Evolutionary conservation across 1,140 invertebrate genomes (phyloP).

Genomic region (Oedothorax gibbosus): DNA sequence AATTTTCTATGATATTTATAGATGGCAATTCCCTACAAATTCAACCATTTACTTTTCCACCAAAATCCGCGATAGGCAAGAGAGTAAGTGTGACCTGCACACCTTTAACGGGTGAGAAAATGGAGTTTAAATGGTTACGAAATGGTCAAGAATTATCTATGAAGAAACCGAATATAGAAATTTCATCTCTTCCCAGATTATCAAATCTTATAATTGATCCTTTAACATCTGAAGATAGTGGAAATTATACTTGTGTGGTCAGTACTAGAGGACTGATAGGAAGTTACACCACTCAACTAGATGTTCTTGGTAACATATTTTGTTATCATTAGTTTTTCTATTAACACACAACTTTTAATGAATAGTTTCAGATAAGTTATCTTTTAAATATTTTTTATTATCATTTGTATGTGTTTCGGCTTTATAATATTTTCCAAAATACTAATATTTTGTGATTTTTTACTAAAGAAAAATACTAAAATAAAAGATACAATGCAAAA

Average conservation of each 20-base stretch:
- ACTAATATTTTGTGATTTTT: too few relatives aligned
- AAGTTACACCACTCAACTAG: conserved; percentile 25
- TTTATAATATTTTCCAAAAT: too few relatives aligned
- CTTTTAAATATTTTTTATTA: too few relatives aligned
- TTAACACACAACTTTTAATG: too few relatives aligned
- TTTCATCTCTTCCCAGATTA: neutral
- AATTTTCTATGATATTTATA: too few relatives aligned
- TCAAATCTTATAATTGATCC: conserved; percentile 34
- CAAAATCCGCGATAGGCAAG: neutral
- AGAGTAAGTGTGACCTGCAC: neutral
- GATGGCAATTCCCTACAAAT: too few relatives aligned
- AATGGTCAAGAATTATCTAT: conserved; percentile 43
- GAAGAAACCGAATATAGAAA: conserved; percentile 13
- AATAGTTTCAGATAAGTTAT: too few relatives aligned
- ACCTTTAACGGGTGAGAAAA: neutral
- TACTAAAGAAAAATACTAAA: too few relatives aligned
- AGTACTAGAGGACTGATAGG: conserved; percentile 15
- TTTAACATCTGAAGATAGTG: conserved; percentile 42
- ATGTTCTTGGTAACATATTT: conserved; percentile 35
- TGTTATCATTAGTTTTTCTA: too few relatives aligned
- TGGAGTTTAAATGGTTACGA: conserved; percentile 56
- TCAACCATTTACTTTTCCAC: neutral
- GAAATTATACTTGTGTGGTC: conserved; percentile 53
- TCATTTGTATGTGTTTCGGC: too few relatives aligned
- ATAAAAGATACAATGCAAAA: too few relatives aligned